These are phyloP conservation scores for Ophthalmolycus amberensis DNA, from an alignment of 2,113 vertebrate species.

Conservation along the genomic window DNA sequence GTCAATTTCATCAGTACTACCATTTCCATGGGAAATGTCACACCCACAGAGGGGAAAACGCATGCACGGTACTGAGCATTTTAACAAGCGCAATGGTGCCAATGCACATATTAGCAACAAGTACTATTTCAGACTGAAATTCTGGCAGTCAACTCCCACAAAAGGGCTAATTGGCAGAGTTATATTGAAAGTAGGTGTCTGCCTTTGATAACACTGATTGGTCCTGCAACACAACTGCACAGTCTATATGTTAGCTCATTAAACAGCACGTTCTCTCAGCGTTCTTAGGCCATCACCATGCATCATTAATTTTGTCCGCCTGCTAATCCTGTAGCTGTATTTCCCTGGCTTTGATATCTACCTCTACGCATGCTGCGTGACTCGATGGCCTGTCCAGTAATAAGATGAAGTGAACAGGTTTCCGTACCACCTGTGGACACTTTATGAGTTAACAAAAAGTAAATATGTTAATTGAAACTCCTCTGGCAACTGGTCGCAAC, in stretches of 20 bases:
- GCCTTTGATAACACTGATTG: conserved; percentile 59
- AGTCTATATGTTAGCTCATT: conserved; percentile 68
- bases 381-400: conserved; percentile 23
- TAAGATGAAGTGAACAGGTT: conserved; percentile 33
- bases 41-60: conserved; percentile 11
- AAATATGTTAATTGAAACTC: conserved; percentile 54
- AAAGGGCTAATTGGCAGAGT: conserved; percentile 65
- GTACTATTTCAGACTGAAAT: conserved; percentile 42
- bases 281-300: conserved; percentile 67
- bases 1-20: conserved; percentile 43
- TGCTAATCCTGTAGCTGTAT: conserved; percentile 63
- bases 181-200: conserved; percentile 48
- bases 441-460: not conserved
- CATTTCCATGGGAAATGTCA: conserved; percentile 47
- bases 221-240: conserved; percentile 69
- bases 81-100: conserved; percentile 34
- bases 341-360: conserved; percentile 62
- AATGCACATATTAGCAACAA: conserved; percentile 43
- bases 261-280: conserved; percentile 64
- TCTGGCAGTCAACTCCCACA: conserved; percentile 52
- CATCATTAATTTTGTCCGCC: conserved; percentile 73
- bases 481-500: conserved; percentile 42
- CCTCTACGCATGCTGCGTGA: conserved; percentile 42
- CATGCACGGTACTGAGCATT: not conserved
- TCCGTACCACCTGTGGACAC: conserved; percentile 59